phyloP scores from a whole-genome alignment of 35 echinoderm and acorn worm species.

The Ophiothrix spiculata region DNA sequence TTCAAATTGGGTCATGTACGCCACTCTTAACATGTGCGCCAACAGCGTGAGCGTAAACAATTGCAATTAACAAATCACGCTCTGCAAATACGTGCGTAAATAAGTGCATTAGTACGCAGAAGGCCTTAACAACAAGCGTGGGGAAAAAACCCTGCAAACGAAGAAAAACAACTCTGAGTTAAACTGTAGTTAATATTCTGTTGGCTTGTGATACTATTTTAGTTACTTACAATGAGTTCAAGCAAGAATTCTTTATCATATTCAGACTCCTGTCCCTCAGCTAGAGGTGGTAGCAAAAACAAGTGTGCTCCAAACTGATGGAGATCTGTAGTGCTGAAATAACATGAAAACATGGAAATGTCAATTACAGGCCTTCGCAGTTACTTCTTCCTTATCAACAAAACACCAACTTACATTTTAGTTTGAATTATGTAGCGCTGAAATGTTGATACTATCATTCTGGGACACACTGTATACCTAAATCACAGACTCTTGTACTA shows the following conservation, averaged over 20 bases:
- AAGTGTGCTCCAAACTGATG: constrained; percentile 81
- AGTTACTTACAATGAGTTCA: constrained; percentile 72
- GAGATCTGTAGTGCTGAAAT: constrained; percentile 60
- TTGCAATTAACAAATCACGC: too few species aligned
- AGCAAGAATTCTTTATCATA: constrained; percentile 69
- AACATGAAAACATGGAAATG: neutral
- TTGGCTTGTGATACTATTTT: neutral
- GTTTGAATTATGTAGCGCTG: neutral
- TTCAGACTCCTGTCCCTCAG: constrained; percentile 48
- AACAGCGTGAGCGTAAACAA: too few species aligned
- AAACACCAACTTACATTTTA: neutral
- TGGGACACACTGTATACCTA: too few species aligned
- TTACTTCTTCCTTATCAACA: neutral
- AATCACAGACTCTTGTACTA: too few species aligned
- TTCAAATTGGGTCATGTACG: too few species aligned
- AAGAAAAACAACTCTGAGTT: neutral
- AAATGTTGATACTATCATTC: too few species aligned
- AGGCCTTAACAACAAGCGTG: too few species aligned
- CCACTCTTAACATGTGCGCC: too few species aligned
- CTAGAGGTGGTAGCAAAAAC: constrained; percentile 57
- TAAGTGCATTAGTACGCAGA: too few species aligned
- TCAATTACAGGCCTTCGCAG: neutral
- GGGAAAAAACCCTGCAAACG: neutral
- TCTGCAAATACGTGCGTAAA: too few species aligned
- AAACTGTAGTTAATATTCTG: neutral